Evolutionary conservation across 2,888 invertebrate species (phyloP), one percentile per base, ranked within the genome.

Genomic region (Lasioglossum vierecki): DNA sequence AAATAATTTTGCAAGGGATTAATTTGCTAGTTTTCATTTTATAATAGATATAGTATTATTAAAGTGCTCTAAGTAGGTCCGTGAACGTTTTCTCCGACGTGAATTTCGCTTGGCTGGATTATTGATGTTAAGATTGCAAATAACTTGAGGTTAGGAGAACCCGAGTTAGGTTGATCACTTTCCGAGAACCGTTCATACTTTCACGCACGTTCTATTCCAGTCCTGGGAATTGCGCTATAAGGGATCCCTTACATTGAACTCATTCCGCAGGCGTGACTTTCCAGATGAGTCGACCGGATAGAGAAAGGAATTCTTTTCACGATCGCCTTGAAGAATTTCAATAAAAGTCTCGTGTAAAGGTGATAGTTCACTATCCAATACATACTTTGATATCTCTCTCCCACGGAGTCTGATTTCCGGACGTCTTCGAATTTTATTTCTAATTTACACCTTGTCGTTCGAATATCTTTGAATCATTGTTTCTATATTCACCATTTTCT

Each of bases 291-390:
- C 85, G 82, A 75, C 41, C 60, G 79, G 76, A 60, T 63, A 80
- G 83, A 60, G 78, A 72, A 83, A 88, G 89, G 89, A 90, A 90
- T 90, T 88, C 89, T 89, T 89, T 89, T 90, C 89, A 88, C 82
- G 83, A 80, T 83, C 83, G 79, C 72, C 80, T 82, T 76, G 74
- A 90, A 90, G 89, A 90, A 90, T 90, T 90, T 90, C 89, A 90
- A 90, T 90, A 90, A 90, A 88, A 86, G 85, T 80, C 35, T 75
- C 70, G 76, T 80, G 79, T 80, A 80, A 87, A 83, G 82, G 60
- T 76, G 82, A 84, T 84, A 85, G 85, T 85, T 83, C 83, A 74
- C 81, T 82, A 79, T 76, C 88, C 89, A 82, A 73, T 89, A 84
- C 83, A 57, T 57, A 82, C 88, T 88, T 88, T 87, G 77, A 87